A percentile compares a stretch with the other conserved stretches of the same genome.
Conservation (phyloP, 2,113 vertebrate species). For the Trichechus manatus region DNA sequence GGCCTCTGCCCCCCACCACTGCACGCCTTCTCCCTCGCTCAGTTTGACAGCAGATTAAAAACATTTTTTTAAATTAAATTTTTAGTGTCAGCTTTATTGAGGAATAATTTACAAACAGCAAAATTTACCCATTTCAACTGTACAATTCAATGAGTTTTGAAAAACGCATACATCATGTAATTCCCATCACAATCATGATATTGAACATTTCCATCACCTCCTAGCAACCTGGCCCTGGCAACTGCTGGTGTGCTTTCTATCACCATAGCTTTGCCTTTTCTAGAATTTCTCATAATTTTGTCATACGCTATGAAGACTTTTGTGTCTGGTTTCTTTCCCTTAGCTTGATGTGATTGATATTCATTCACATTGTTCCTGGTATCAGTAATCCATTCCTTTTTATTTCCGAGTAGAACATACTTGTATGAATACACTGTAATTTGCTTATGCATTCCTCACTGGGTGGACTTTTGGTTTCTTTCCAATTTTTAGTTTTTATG, state of each 20-base stretch:
- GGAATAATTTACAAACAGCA: too few relatives aligned
- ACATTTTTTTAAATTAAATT: neutral
- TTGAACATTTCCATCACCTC: too few relatives aligned
- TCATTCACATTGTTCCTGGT: fast-evolving
- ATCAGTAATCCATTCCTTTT: neutral
- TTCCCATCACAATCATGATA: too few relatives aligned
- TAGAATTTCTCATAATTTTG: neutral
- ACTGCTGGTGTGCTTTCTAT: neutral
- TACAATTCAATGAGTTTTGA: too few relatives aligned
- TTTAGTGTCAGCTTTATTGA: too few relatives aligned
- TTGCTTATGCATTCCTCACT: neutral
- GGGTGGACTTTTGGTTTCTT: neutral
- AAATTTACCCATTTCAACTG: too few relatives aligned
- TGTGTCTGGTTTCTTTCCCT: neutral
- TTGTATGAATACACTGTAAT: fast-evolving
- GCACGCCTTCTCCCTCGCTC: too few relatives aligned
- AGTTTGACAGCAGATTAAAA: neutral
- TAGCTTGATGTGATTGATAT: fast-evolving
- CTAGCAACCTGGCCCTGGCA: neutral
- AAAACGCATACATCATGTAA: too few relatives aligned
- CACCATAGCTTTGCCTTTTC: neutral
- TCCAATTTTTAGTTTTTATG: neutral
- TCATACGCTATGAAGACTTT: neutral
- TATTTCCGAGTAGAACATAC: fast-evolving
- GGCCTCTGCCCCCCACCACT: neutral